Evolutionary conservation across 1,140 invertebrate genomes (phyloP).

Genomic region (Copidosoma floridanum): DNA sequence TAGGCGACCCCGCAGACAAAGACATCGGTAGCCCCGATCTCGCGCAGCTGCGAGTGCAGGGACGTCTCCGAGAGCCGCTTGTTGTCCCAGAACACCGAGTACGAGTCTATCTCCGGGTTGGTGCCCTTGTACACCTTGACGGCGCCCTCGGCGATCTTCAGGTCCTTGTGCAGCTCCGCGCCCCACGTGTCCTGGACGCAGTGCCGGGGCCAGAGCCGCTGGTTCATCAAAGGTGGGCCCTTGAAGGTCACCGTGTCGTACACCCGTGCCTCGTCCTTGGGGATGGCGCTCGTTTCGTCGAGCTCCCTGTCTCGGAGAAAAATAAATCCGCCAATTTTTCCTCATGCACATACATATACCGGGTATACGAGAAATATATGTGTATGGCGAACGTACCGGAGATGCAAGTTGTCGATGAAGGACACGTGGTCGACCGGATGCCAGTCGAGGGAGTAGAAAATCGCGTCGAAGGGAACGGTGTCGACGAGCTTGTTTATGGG

Average conservation of each 20-base stretch:
- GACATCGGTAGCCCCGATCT: constrained; percentile 84
- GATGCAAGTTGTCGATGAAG: constrained; percentile 86
- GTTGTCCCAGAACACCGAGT: constrained; percentile 98
- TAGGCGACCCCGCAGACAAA: constrained; percentile 94
- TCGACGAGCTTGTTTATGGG: constrained; percentile 89
- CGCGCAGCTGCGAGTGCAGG: constrained; percentile 75
- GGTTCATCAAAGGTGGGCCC: constrained; percentile 77
- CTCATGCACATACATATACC: too few species aligned
- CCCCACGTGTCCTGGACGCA: constrained; percentile 95
- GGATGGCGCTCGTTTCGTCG: constrained; percentile 41
- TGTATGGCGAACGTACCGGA: constrained; percentile 44
- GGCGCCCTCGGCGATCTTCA: constrained; percentile 75
- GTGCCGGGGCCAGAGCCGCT: constrained; percentile 91
- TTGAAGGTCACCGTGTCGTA: constrained; percentile 92
- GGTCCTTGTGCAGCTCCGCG: constrained; percentile 86
- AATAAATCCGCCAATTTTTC: neutral
- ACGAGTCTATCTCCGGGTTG: constrained; percentile 92
- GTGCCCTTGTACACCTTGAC: constrained; percentile 91
- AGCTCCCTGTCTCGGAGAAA: constrained; percentile 40
- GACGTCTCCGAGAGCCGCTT: constrained; percentile 85
- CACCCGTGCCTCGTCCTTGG: constrained; percentile 71
- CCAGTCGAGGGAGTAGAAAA: constrained; percentile 98
- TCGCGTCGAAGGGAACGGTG: constrained; percentile 80
- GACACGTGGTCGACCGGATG: constrained; percentile 96
- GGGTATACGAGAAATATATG: too few species aligned